Conservation (phyloP, 2,888 invertebrate genomes). For the Cryptosula pallasiana region DNA sequence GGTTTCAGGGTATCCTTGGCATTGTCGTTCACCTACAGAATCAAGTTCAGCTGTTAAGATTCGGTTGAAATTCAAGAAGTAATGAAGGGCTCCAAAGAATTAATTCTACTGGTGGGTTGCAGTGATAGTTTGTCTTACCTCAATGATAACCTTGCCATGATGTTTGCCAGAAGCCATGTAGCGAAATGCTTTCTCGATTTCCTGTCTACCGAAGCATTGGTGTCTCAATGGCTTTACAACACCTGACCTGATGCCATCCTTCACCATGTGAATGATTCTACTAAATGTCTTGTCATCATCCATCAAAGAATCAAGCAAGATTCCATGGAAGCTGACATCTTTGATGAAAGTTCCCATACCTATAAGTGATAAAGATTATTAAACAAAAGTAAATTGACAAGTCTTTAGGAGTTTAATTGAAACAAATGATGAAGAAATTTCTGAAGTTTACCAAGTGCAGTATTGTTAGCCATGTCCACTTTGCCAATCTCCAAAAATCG, state of each 20-base stretch:
- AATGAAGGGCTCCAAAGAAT: no score
- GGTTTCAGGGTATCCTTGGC: no score
- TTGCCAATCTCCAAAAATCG: slow-evolving; percentile 98
- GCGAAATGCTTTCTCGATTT: slow-evolving; percentile 84
- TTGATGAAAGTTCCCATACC: slow-evolving; percentile 94
- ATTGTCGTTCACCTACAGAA: no score
- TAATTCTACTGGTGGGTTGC: no score
- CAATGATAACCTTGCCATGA: slow-evolving; percentile 90
- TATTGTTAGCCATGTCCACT: slow-evolving; percentile 88
- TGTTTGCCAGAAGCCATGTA: slow-evolving; percentile 96
- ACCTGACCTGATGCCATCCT: slow-evolving; percentile 78
- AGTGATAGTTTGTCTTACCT: slow-evolving; percentile 56
- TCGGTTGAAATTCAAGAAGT: no score
- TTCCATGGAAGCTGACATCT: slow-evolving; percentile 96
- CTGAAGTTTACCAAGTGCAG: slow-evolving; percentile 62
- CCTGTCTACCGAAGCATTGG: slow-evolving; percentile 76
- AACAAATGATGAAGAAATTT: no score
- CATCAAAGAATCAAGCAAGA: slow-evolving; percentile 87
- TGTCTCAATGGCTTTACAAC: slow-evolving; percentile 82
- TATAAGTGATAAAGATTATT: no score
- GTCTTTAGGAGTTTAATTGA: no score
- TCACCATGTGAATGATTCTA: slow-evolving; percentile 71
- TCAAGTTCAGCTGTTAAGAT: no score
- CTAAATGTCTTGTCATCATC: slow-evolving; percentile 67
- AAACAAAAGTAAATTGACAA: no score